Evolutionary conservation across 2,797 vertebrate genomes (phyloP), one percentile per base, ranked within the genome.

Genomic region (Cottoperca gobio): DNA sequence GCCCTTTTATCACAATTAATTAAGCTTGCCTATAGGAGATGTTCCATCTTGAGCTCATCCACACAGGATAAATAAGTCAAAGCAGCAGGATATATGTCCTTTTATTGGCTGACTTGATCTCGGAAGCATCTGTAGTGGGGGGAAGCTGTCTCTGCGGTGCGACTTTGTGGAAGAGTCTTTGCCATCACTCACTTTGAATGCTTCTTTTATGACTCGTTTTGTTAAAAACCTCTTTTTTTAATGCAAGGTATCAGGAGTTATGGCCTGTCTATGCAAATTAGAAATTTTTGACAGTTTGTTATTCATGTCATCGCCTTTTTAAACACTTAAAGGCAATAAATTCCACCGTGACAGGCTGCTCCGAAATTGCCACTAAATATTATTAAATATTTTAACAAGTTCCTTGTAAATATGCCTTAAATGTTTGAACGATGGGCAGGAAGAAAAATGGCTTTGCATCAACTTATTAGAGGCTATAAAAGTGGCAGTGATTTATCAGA

Each of bases 311-410:
- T 95, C 81, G 88, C 91, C 94, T 95, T 95, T 95, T 95, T 95
- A 96, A 96, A 95, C 95, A 95, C 95, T 95, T 95, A 95, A 95
- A 90, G 93, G 86, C 83, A 78, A 87, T 96, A 95, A 94, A 96
- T 96, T 91, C 86, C 82, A 50, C 43, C 23, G 19, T 93, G 95
- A 94, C 94, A 92, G 94, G 92, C 91, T 82, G 92, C 88, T 92
- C 91, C 79, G 93, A 95, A 95, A 96, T 96, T 95, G 94, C 94
- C 94, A 95, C 95, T 95, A 95, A 95, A 96, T 95, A 95, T 95
- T 96, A 95, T 96, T 95, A 96, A 95, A 95, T 95, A 95, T 95
- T 96, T 95, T 96, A 96, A 95, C 95, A 96, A 95, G 94, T 95
- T 96, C 94, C 95, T 95, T 95, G 95, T 96, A 96, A 96, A 96